A percentile compares a stretch with the other conserved stretches of the same genome.
Conservation (phyloP, 2,888 invertebrate genomes). For the Drosophila dives region DNA sequence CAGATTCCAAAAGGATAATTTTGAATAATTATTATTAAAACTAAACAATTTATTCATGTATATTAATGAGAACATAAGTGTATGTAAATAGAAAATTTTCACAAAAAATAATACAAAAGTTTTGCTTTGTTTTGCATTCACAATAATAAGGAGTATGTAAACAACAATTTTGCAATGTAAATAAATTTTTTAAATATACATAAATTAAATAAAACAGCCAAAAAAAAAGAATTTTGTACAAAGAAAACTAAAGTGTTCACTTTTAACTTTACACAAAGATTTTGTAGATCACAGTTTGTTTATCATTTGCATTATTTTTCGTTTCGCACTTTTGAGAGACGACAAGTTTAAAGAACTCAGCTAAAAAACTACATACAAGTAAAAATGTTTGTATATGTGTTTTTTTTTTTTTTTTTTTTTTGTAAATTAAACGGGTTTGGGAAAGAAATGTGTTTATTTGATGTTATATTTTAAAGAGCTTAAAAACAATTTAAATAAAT, state of each 20-base stretch:
- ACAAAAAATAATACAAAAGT: constrained; percentile 80
- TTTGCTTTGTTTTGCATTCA: constrained; percentile 68
- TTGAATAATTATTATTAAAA: constrained; percentile 62
- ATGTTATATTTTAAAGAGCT: constrained; percentile 3
- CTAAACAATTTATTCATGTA: constrained; percentile 52
- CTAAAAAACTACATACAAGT: constrained; percentile 19
- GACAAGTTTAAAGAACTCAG: constrained; percentile 25
- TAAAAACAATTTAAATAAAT: constrained; percentile 18
- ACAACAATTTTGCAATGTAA: constrained; percentile 76
- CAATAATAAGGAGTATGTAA: constrained; percentile 65
- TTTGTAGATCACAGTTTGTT: constrained; percentile 84
- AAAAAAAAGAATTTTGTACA: constrained; percentile 75
- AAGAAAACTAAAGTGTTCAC: constrained; percentile 65
- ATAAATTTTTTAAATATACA: constrained; percentile 46
- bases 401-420: background rate
- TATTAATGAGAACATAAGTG: constrained; percentile 23
- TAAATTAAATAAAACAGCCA: constrained; percentile 62
- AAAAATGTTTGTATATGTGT: constrained; percentile 4
- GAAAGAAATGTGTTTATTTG: constrained; percentile 19
- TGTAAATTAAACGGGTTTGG: constrained; percentile 11
- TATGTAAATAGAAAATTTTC: constrained; percentile 22
- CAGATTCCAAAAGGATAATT: constrained; percentile 58
- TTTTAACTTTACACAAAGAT: constrained; percentile 57
- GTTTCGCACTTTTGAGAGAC: constrained; percentile 40
- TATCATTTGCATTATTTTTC: constrained; percentile 78